A percentile compares a stretch with the other conserved stretches of the same genome.
Conservation (phyloP, 2,797 vertebrate species). For the Eupleurogrammus muticus region DNA sequence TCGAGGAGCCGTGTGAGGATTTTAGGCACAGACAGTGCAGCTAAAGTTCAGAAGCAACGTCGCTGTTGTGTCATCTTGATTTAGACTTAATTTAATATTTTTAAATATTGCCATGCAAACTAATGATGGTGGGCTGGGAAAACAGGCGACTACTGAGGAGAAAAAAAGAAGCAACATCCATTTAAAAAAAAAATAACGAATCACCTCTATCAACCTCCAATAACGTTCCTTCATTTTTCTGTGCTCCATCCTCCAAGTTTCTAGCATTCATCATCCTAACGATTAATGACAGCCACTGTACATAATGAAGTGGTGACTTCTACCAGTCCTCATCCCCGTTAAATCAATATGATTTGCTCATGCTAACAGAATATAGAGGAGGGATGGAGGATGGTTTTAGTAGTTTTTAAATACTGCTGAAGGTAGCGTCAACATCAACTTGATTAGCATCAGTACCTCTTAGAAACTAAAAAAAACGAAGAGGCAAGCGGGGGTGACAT, state of each 20-base stretch:
- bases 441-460: constrained; percentile 46
- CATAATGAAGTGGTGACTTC: constrained; percentile 23
- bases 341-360: constrained; percentile 72
- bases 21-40: constrained; percentile 23
- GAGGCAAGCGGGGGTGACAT: constrained; percentile 19
- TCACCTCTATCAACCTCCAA: constrained; percentile 9
- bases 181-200: not conserved
- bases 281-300: constrained; percentile 13
- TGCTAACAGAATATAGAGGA: constrained; percentile 42
- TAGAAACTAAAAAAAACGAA: not conserved
- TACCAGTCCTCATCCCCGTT: constrained; percentile 34
- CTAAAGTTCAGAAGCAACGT: constrained; percentile 10
- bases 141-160: constrained; percentile 17
- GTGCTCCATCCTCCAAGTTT: constrained; percentile 4
- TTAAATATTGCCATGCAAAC: constrained; percentile 40
- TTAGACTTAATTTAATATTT: constrained; percentile 10
- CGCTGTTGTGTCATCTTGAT: constrained; percentile 29
- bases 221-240: constrained; percentile 14
- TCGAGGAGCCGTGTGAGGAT: constrained; percentile 15
- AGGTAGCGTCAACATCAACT: constrained; percentile 35
- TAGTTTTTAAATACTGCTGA: constrained; percentile 48
- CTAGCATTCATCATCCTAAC: constrained; percentile 26
- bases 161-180: not conserved
- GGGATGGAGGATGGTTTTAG: constrained; percentile 26
- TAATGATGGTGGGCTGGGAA: constrained; percentile 9